Evolutionary conservation across 1,140 invertebrate species (phyloP).

Genomic region (Pogonus chalceus): DNA sequence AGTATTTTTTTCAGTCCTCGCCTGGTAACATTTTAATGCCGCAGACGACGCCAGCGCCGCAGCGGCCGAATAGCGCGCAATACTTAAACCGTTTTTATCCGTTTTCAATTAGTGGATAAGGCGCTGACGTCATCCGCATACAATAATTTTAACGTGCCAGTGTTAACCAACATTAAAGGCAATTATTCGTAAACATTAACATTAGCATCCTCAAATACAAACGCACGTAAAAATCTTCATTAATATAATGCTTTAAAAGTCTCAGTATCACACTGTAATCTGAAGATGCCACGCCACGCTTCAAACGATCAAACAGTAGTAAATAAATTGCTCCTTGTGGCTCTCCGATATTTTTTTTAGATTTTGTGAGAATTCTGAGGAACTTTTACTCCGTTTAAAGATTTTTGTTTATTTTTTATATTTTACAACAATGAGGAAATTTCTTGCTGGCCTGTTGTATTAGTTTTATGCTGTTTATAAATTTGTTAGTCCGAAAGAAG

Average conservation of each 20-base stretch:
- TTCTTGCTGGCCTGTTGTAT: too few relatives aligned
- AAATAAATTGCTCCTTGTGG: too few relatives aligned
- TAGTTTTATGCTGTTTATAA: not conserved
- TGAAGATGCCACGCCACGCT: too few relatives aligned
- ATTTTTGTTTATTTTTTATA: too few relatives aligned
- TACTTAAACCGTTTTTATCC: not conserved
- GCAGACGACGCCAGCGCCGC: slow-evolving; percentile 1
- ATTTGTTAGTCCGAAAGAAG: not conserved
- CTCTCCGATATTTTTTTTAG: too few relatives aligned
- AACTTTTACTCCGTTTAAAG: too few relatives aligned
- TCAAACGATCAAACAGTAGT: too few relatives aligned
- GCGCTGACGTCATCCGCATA: not conserved
- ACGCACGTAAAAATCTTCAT: too few relatives aligned
- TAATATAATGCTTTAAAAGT: too few relatives aligned
- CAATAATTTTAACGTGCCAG: not conserved
- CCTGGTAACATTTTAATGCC: slow-evolving; percentile 2
- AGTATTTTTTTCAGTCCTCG: slow-evolving; percentile 4
- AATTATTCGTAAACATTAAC: not conserved
- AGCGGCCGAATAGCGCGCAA: not conserved
- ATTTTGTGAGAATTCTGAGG: too few relatives aligned
- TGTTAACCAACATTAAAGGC: not conserved
- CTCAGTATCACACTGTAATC: too few relatives aligned
- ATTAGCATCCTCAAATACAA: not conserved
- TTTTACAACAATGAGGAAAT: too few relatives aligned
- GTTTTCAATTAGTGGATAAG: not conserved